A percentile compares a stretch with the other conserved stretches of the same genome.
These are phyloP conservation scores for Callipepla californica DNA, from an alignment of 2,113 vertebrate genomes.

Conservation along the genomic window DNA sequence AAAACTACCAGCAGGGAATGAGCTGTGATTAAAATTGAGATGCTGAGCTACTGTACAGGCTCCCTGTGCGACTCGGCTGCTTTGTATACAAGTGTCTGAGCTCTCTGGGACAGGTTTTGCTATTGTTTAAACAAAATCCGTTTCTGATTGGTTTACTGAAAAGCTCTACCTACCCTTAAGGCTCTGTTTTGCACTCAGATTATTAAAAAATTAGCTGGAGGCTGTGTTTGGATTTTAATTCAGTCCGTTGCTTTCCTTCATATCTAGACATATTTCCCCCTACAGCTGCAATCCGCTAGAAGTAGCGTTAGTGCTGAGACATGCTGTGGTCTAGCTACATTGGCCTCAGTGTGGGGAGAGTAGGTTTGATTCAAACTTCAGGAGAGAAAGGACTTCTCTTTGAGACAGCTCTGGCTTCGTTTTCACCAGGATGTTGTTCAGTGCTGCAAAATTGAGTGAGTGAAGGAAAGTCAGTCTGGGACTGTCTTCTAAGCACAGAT, in stretches of 20 bases:
- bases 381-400: background rate
- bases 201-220: conserved; percentile 44
- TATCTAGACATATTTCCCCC: conserved; percentile 41
- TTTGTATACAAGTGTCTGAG: conserved; percentile 36
- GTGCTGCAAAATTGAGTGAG: background rate
- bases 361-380: conserved; percentile 37
- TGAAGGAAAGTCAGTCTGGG: background rate
- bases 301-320: conserved; percentile 36
- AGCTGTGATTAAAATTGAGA: conserved; percentile 55
- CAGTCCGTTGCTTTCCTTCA: background rate
- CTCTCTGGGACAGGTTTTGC: conserved; percentile 17
- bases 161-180: conserved; percentile 28
- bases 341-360: conserved; percentile 8
- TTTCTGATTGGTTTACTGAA: conserved; percentile 41
- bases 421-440: background rate
- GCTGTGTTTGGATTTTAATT: conserved; percentile 62
- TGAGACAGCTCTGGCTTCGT: background rate
- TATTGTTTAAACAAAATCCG: conserved; percentile 23
- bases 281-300: conserved; percentile 58
- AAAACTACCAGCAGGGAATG: conserved; percentile 54
- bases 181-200: background rate
- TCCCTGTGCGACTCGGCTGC: background rate
- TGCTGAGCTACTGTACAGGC: conserved; percentile 48
- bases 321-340: background rate
- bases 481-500: background rate